Evolutionary conservation across 2,888 invertebrate species (phyloP).

Genomic region (Cantharis nigra): DNA sequence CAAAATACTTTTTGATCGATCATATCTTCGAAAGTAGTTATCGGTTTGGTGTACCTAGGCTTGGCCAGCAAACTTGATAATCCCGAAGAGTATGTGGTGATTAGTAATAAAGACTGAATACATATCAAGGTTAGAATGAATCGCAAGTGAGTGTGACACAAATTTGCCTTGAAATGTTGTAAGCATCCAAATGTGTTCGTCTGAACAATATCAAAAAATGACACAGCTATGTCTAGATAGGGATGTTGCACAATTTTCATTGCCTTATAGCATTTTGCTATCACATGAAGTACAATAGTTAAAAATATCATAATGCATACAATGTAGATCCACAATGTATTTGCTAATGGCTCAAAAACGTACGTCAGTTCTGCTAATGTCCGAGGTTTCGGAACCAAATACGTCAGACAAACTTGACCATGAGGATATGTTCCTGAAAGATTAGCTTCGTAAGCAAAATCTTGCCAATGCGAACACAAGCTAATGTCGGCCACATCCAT

Average conservation of each 20-base stretch:
- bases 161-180: not conserved
- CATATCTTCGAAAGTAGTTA: constrained; percentile 32
- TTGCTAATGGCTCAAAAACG: constrained; percentile 17
- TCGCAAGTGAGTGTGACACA: not conserved
- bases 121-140: constrained; percentile 7
- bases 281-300: not conserved
- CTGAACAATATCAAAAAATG: not conserved
- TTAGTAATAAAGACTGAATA: constrained; percentile 10
- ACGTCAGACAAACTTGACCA: constrained; percentile 32
- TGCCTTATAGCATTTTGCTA: not conserved
- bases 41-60: constrained; percentile 17
- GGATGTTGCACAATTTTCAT: not conserved
- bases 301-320: not conserved
- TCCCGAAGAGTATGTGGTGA: constrained; percentile 23
- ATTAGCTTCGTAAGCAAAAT: not conserved
- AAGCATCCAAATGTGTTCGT: constrained; percentile 3
- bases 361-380: constrained; percentile 1
- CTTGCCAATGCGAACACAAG: constrained; percentile 8
- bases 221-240: not conserved
- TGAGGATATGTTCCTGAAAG: constrained; percentile 17
- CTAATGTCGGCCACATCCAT: not conserved
- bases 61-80: constrained; percentile 20
- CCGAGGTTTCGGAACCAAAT: constrained; percentile 33
- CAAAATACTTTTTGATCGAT: constrained; percentile 31
- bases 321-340: constrained; percentile 12